Percentiles rank a stretch among this genome's conserved stretches.
phyloP scores from a whole-genome alignment of 2,113 vertebrate genomes.

The Boleophthalmus pectinirostris region DNA sequence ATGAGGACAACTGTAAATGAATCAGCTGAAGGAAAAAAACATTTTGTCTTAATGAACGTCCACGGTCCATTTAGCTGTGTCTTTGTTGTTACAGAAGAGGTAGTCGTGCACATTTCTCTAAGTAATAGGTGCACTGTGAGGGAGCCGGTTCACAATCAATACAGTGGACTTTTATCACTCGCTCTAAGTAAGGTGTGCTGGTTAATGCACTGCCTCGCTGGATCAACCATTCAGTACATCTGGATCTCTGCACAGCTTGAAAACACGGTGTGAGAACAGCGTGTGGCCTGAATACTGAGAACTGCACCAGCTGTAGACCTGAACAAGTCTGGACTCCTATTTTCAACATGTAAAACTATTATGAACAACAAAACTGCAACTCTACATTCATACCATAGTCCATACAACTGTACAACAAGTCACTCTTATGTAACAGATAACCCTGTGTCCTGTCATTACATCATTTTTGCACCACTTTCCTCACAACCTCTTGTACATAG shows the following conservation, averaged over 20 bases:
- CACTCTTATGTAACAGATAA: too few species aligned
- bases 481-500: too few species aligned
- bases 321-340: conserved; percentile 32
- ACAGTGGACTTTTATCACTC: conserved; percentile 41
- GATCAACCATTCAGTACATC: conserved; percentile 59
- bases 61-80: conserved; percentile 4
- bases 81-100: conserved; percentile 15
- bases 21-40: background rate
- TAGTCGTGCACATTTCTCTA: conserved; percentile 40
- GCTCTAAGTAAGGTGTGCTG: conserved; percentile 43
- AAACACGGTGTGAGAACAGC: conserved; percentile 36
- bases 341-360: conserved; percentile 19
- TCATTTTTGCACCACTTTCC: too few species aligned
- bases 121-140: conserved; percentile 34
- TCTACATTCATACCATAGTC: too few species aligned
- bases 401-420: too few species aligned
- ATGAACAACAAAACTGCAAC: too few species aligned
- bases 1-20: background rate
- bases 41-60: conserved; percentile 3
- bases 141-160: conserved; percentile 48
- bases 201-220: conserved; percentile 48
- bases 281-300: conserved; percentile 62
- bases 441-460: too few species aligned
- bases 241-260: conserved; percentile 25
- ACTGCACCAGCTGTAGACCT: conserved; percentile 36